A percentile compares a stretch with the other conserved stretches of the same genome.
These are phyloP conservation scores for Agrenia bidenticulata DNA, from an alignment of 2,888 invertebrate species.

Conservation along the genomic window DNA sequence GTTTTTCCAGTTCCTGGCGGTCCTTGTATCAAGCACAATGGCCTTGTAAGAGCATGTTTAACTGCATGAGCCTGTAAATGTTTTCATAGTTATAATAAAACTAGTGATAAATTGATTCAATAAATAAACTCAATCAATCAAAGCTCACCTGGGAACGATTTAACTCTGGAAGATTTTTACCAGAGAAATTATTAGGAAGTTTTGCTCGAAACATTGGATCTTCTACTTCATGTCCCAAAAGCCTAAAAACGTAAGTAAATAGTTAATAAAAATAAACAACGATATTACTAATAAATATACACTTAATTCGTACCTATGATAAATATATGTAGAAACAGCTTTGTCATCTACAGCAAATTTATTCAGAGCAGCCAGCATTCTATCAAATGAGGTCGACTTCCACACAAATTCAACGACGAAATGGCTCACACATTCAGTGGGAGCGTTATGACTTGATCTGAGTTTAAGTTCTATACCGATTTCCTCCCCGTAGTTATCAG, in stretches of 20 bases:
- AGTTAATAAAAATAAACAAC: not conserved
- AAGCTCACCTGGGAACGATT: conserved; percentile 82
- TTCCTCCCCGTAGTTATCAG: conserved; percentile 95
- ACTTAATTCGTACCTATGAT: conserved; percentile 67
- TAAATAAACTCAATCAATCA: not conserved
- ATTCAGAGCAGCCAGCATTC: conserved; percentile 91
- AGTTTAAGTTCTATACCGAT: conserved; percentile 91
- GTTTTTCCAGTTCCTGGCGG: conserved; percentile 93
- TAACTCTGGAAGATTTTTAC: conserved; percentile 94
- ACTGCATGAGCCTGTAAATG: conserved; percentile 85
- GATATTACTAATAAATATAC: not conserved
- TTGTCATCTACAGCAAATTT: conserved; percentile 95
- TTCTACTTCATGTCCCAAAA: conserved; percentile 91
- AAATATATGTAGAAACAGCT: conserved; percentile 96
- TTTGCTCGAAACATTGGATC: conserved; percentile 88
- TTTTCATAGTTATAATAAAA: not conserved
- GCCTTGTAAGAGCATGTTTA: conserved; percentile 94
- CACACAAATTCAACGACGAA: conserved; percentile 99
- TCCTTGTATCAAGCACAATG: conserved; percentile 92
- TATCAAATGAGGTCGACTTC: conserved; percentile 98
- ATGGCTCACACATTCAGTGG: conserved; percentile 89
- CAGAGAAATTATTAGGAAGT: conserved; percentile 94
- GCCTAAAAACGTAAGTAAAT: conserved; percentile 46
- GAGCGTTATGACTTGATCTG: conserved; percentile 78
- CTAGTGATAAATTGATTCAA: not conserved